A percentile compares a stretch with the other conserved stretches of the same genome.
Evolutionary conservation across 2,888 invertebrate species (phyloP).

Genomic region (Lithophane socia): DNA sequence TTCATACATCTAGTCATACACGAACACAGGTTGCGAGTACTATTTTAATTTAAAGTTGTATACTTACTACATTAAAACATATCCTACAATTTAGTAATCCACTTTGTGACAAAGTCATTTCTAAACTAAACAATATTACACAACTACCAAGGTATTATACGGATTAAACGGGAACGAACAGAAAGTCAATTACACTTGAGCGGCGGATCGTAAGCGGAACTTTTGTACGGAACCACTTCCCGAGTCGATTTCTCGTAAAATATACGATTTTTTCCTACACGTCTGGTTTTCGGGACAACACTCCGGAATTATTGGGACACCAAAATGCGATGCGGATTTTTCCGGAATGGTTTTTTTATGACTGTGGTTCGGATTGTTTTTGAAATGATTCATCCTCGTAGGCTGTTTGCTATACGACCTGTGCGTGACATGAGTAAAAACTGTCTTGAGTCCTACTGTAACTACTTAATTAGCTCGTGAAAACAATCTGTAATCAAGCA

Average conservation of each 20-base stretch:
- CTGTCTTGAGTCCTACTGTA: too few relatives aligned
- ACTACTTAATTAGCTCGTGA: background rate
- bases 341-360: background rate
- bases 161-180: conserved; percentile 31
- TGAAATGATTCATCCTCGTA: background rate
- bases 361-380: background rate
- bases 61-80: conserved; percentile 5
- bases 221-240: conserved; percentile 30
- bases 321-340: background rate
- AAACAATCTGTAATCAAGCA: background rate
- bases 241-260: conserved; percentile 28
- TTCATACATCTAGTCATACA: too few relatives aligned
- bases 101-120: conserved; percentile 3
- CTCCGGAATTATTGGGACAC: background rate
- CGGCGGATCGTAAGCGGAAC: conserved; percentile 31
- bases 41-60: too few relatives aligned
- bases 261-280: background rate
- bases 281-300: background rate
- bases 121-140: background rate
- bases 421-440: background rate
- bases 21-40: too few relatives aligned
- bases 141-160: conserved; percentile 7
- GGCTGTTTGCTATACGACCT: background rate
- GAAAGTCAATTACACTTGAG: conserved; percentile 56
- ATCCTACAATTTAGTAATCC: conserved; percentile 1